Evolutionary conservation across 2,113 vertebrate species (phyloP).

Genomic region (Baryphthengus martii): DNA sequence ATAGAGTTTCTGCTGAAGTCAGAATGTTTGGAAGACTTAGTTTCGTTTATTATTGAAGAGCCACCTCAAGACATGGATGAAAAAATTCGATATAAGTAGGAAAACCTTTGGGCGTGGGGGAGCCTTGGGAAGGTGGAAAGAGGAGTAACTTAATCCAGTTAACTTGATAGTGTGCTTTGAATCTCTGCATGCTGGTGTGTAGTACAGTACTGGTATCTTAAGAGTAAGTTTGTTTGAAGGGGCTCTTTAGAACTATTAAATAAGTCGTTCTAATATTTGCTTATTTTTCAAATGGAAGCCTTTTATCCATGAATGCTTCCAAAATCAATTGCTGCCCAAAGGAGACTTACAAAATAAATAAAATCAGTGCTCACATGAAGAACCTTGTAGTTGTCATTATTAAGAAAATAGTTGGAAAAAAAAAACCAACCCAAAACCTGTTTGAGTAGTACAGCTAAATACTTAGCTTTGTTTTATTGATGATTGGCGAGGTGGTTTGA

Average conservation of each 20-base stretch:
- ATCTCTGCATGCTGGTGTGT: background rate
- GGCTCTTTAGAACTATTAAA: background rate
- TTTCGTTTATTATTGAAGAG: conserved; percentile 95
- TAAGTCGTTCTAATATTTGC: background rate
- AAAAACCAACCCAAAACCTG: background rate
- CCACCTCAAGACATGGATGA: conserved; percentile 94
- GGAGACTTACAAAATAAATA: background rate
- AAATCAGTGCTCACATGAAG: background rate
- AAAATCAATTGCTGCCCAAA: background rate
- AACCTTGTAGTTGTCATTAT: background rate
- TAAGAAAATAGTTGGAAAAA: background rate
- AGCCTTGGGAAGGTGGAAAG: background rate
- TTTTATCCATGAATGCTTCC: background rate
- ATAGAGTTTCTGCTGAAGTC: conserved; percentile 94
- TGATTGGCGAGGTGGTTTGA: background rate
- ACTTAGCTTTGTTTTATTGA: background rate
- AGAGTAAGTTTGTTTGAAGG: background rate
- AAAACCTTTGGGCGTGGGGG: background rate
- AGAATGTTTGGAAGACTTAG: conserved; percentile 95
- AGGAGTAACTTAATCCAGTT: background rate
- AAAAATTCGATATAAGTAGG: conserved; percentile 97
- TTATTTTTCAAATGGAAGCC: background rate
- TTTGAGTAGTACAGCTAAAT: background rate
- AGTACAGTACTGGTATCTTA: background rate
- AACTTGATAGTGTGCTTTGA: background rate